phyloP scores from a whole-genome alignment of 2,797 vertebrate species.

The Dendrocincla fuliginosa region DNA sequence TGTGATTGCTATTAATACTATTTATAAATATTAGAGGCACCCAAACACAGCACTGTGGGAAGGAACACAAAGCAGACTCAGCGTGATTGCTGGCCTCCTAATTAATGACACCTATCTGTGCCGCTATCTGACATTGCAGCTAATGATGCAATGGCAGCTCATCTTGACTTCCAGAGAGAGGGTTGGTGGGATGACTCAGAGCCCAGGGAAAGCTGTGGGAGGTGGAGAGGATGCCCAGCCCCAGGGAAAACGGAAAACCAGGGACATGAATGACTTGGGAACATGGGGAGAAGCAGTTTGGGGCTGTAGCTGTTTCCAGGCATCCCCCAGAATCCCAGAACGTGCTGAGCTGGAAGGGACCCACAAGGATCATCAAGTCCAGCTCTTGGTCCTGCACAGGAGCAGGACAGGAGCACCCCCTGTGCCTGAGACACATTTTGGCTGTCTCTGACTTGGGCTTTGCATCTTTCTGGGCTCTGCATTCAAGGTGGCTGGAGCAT shows the following conservation, averaged over 20 bases:
- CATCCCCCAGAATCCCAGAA: neutral
- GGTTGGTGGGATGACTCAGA: neutral
- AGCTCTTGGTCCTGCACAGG: neutral
- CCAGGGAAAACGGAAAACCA: neutral
- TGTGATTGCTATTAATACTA: constrained; percentile 20
- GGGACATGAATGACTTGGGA: neutral
- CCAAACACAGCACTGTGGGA: neutral
- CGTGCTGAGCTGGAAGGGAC: neutral
- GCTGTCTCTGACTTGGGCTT: neutral
- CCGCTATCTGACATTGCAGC: neutral
- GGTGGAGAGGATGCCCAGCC: neutral
- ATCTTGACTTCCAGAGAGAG: neutral
- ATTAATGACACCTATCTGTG: neutral
- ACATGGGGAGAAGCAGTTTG: neutral
- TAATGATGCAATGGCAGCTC: neutral
- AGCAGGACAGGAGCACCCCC: too few species aligned
- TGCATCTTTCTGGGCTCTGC: neutral
- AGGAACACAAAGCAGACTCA: neutral
- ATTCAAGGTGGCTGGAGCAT: neutral
- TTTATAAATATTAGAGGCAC: neutral
- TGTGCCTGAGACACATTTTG: neutral
- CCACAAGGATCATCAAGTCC: neutral
- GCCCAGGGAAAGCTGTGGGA: neutral
- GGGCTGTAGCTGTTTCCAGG: neutral
- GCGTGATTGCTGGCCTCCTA: neutral